Evolutionary conservation across 2,113 vertebrate genomes (phyloP).

Genomic region (Scomber japonicus): DNA sequence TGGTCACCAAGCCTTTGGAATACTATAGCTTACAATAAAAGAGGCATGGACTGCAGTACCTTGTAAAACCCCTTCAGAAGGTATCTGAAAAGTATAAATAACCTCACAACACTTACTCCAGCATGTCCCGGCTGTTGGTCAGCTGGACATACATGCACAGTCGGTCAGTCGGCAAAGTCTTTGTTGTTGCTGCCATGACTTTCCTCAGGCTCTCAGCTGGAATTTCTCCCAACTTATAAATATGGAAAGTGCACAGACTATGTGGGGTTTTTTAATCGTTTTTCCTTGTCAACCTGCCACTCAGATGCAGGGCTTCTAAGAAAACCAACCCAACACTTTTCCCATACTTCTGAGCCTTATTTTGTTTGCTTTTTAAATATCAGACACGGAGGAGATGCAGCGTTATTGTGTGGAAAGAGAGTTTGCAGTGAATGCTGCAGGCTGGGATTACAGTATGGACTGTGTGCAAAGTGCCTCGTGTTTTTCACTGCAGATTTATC

Average conservation of each 20-base stretch:
- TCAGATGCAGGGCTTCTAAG: neutral
- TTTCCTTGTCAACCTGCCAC: neutral
- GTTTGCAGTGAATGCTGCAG: slow-evolving; percentile 7
- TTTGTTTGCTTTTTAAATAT: too few relatives aligned
- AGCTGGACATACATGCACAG: slow-evolving; percentile 22
- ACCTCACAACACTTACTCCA: slow-evolving; percentile 29
- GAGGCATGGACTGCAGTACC: neutral
- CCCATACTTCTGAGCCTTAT: too few relatives aligned
- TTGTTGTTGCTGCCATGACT: slow-evolving; percentile 44
- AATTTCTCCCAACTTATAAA: slow-evolving; percentile 1
- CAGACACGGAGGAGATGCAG: slow-evolving; percentile 15
- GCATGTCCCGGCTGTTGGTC: slow-evolving; percentile 30
- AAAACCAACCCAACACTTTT: too few relatives aligned
- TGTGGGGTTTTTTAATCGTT: neutral
- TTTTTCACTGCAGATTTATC: slow-evolving; percentile 1
- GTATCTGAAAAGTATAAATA: slow-evolving; percentile 55
- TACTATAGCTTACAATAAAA: neutral
- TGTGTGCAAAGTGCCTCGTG: slow-evolving; percentile 14
- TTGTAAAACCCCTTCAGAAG: slow-evolving; percentile 23
- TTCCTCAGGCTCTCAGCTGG: slow-evolving; percentile 4
- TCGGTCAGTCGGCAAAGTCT: neutral
- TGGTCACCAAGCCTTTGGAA: slow-evolving; percentile 16
- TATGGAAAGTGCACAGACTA: neutral
- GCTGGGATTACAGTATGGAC: slow-evolving; percentile 20
- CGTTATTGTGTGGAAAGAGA: slow-evolving; percentile 16